phyloP scores from a whole-genome alignment of 1,140 invertebrate genomes.

The Nasonia giraulti region DNA sequence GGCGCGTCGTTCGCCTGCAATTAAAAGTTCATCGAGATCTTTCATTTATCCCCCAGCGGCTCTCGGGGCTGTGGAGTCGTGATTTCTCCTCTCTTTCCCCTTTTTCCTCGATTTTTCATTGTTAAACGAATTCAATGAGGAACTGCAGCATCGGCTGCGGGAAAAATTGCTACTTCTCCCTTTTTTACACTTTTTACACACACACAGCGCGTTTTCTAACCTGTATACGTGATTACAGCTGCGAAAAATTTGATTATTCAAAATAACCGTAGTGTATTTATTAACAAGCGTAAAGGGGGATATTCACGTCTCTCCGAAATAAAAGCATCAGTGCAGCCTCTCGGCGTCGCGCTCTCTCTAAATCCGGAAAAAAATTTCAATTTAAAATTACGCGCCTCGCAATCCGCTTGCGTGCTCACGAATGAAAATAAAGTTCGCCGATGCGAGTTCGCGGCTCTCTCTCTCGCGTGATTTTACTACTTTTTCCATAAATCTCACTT shows the following conservation, averaged over 20 bases:
- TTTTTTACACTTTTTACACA: no score
- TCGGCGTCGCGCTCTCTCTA: background rate
- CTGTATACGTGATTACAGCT: no score
- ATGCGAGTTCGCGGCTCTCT: background rate
- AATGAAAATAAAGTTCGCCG: conserved; percentile 45
- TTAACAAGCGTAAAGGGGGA: no score
- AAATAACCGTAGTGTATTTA: no score
- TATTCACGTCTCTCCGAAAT: no score
- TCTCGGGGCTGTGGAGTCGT: conserved; percentile 31
- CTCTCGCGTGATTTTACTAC: conserved; percentile 61
- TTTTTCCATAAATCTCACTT: conserved; percentile 66
- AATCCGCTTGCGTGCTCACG: conserved; percentile 39
- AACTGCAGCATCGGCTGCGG: background rate
- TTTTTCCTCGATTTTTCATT: conserved; percentile 17
- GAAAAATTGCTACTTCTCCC: no score
- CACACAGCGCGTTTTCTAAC: no score
- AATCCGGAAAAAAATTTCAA: conserved; percentile 42
- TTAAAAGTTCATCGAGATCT: conserved; percentile 59
- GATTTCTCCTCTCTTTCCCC: conserved; percentile 38
- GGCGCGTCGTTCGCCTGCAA: conserved; percentile 54
- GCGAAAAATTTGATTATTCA: no score
- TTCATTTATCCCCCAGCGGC: conserved; percentile 42
- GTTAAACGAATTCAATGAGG: conserved; percentile 32
- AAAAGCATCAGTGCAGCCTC: no score
- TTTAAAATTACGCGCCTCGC: conserved; percentile 36